Conservation (phyloP, 2,888 invertebrate species). For the Candidula unifasciata region DNA sequence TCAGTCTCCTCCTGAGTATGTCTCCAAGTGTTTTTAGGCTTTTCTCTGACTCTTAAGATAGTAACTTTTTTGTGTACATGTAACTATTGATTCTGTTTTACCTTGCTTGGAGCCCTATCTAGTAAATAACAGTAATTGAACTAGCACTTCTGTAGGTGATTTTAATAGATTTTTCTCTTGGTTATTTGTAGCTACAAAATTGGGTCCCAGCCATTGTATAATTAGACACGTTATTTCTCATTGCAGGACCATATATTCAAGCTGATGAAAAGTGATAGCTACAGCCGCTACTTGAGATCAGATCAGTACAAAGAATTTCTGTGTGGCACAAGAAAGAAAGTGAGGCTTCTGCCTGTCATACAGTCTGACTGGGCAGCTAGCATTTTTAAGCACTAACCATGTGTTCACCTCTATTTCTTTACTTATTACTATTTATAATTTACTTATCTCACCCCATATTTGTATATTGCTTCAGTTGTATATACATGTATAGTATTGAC, state of each 20-base stretch:
- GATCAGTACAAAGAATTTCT: conserved; percentile 99
- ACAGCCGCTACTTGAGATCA: conserved; percentile 96
- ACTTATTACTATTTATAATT: conserved; percentile 27
- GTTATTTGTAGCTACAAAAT: too few species aligned
- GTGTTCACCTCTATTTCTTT: conserved; percentile 43
- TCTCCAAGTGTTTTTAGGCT: too few species aligned
- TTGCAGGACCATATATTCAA: conserved; percentile 97
- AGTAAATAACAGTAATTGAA: too few species aligned
- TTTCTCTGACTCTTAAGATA: too few species aligned
- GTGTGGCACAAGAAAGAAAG: conserved; percentile 97
- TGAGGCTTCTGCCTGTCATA: conserved; percentile 78
- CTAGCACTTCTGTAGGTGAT: too few species aligned
- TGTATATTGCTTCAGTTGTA: conserved; percentile 36
- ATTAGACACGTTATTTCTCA: too few species aligned
- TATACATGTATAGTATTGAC: conserved; percentile 31
- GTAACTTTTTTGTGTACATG: too few species aligned
- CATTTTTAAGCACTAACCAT: conserved; percentile 61
- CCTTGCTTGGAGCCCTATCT: too few species aligned
- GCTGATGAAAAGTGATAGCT: conserved; percentile 99
- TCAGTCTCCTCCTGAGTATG: too few species aligned
- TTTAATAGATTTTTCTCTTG: too few species aligned
- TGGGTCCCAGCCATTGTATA: too few species aligned
- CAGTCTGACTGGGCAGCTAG: conserved; percentile 68
- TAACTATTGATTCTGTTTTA: too few species aligned
- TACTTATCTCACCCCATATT: conserved; percentile 24